phyloP scores from a whole-genome alignment of 2,888 invertebrate species.

The Agrilus biguttatus region DNA sequence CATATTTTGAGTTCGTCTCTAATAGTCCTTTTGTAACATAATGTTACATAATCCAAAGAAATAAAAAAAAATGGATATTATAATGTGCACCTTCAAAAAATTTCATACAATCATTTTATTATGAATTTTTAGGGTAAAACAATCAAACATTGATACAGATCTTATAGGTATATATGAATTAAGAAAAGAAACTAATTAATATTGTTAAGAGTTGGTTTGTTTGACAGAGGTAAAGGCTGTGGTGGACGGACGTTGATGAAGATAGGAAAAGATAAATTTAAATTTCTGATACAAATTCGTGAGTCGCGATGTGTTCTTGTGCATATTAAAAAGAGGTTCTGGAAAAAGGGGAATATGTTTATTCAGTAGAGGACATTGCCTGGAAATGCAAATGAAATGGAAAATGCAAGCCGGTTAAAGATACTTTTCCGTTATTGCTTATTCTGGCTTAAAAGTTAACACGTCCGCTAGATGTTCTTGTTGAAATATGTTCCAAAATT shows the following conservation, averaged over 20 bases:
- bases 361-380: constrained; percentile 27
- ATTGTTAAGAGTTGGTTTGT: not conserved
- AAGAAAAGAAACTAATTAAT: too few relatives aligned
- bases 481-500: too few relatives aligned
- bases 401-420: constrained; percentile 11
- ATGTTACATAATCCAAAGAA: too few relatives aligned
- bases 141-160: too few relatives aligned
- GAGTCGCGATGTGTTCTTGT: constrained; percentile 21
- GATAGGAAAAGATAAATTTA: constrained; percentile 28
- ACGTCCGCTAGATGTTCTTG: too few relatives aligned
- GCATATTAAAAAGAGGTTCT: constrained; percentile 11
- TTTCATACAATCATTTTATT: too few relatives aligned
- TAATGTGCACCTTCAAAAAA: too few relatives aligned
- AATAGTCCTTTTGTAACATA: too few relatives aligned
- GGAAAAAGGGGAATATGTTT: constrained; percentile 22
- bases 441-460: constrained; percentile 6
- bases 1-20: too few relatives aligned
- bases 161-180: too few relatives aligned
- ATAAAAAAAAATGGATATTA: too few relatives aligned
- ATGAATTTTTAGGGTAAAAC: too few relatives aligned
- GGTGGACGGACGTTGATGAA: constrained; percentile 15
- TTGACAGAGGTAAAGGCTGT: not conserved
- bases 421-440: constrained; percentile 12
- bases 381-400: constrained; percentile 26
- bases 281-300: constrained; percentile 28